Percentiles rank a stretch among this genome's conserved stretches.
phyloP scores from a whole-genome alignment of 1,140 invertebrate species.

The Diabrotica virgifera region DNA sequence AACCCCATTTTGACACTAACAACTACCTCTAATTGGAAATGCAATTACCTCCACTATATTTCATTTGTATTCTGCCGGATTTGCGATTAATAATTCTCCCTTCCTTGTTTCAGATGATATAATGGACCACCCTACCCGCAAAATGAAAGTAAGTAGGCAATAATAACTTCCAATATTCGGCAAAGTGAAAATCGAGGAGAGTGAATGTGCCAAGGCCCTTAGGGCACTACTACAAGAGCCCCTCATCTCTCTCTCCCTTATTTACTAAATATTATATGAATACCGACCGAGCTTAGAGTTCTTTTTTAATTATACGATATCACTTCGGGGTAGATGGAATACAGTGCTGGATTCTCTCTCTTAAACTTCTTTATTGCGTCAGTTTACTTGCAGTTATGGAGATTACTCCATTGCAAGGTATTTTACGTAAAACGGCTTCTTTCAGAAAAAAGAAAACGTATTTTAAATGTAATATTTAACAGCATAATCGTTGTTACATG shows the following conservation, averaged over 20 bases:
- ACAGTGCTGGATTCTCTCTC: no score
- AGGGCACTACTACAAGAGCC: constrained; percentile 8
- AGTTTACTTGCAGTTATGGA: no score
- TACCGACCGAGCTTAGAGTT: constrained; percentile 20
- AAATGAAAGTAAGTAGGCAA: constrained; percentile 21
- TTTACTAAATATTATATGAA: constrained; percentile 26
- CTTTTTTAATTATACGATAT: constrained; percentile 25
- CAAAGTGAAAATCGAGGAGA: constrained; percentile 16
- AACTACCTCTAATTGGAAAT: not conserved
- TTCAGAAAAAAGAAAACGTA: no score
- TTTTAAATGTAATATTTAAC: no score
- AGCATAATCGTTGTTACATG: no score
- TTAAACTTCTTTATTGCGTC: no score
- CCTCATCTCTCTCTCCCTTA: constrained; percentile 21
- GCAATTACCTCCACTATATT: not conserved
- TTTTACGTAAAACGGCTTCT: no score
- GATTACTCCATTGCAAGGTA: no score
- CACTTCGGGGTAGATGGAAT: not conserved
- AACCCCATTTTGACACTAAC: not conserved
- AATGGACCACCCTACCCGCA: constrained; percentile 14
- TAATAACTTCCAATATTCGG: constrained; percentile 18
- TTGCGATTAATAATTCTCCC: constrained; percentile 5
- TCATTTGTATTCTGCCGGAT: not conserved
- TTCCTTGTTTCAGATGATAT: constrained; percentile 17
- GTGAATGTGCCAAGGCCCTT: constrained; percentile 13